Evolutionary conservation across 2,888 invertebrate species (phyloP).

Genomic region (Cheilosia vernalis): DNA sequence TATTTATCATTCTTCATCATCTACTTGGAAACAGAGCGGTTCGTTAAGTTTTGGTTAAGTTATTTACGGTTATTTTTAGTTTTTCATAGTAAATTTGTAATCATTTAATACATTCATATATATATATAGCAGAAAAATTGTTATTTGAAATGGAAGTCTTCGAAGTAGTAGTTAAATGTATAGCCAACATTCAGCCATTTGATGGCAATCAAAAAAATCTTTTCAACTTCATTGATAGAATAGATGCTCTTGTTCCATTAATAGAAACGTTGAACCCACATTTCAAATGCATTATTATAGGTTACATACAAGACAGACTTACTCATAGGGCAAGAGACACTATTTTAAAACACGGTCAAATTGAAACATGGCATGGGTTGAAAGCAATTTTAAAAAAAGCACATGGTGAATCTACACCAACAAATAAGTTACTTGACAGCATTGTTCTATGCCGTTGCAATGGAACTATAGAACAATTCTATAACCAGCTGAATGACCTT

Average conservation of each 20-base stretch:
- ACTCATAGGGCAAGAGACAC: not conserved
- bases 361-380: not conserved
- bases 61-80: not conserved
- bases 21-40: no score
- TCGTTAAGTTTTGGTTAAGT: no score
- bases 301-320: constrained; percentile 1
- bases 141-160: not conserved
- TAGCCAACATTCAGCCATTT: no score
- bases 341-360: not conserved
- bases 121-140: no score
- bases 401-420: constrained; percentile 2
- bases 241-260: not conserved
- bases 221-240: constrained; percentile 5
- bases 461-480: constrained; percentile 11
- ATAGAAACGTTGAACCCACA: constrained; percentile 7
- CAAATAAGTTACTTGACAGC: not conserved
- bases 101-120: no score
- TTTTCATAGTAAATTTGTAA: no score
- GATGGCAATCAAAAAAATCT: not conserved
- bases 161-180: not conserved
- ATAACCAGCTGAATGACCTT: constrained; percentile 21
- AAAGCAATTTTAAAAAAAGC: not conserved
- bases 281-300: not conserved
- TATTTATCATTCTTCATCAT: no score
- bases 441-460: constrained; percentile 6